Base-by-base conservation (phyloP, 2,113 vertebrate genomes). In the Sterrhoptilus dennistouni region DNA sequence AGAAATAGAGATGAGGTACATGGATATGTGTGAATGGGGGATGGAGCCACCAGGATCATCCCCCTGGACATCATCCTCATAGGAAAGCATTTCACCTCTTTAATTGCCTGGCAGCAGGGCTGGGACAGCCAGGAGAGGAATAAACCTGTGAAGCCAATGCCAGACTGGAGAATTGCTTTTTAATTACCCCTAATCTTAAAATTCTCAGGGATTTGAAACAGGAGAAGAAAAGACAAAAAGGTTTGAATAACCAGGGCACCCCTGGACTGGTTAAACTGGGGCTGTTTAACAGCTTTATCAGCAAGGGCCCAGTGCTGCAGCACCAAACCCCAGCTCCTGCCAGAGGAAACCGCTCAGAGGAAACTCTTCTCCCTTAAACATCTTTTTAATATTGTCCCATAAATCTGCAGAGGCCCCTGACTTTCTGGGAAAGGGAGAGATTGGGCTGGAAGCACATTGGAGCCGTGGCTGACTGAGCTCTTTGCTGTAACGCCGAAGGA, bases 341-440 rank as follows among this genome's bases (percentile, higher is more conserved):
- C 77, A 12, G 24, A 74, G 93, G 21, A 92, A 65, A 90, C 35
- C 3, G 4, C 87, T 72, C 36, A 6, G 63, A 54, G 59, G 65
- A 60, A 69, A 35, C 57, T 90, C 88, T 72, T 64, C 80, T 76
- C 68, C 56, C 59, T 91, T 78, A 80, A 95, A 69, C 78, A 65
- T 74, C 91, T 69, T 53, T 88, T 83, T 56, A 71, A 82, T 72
- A 44, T 31, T 18, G 27, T 31, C 47, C 90, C 68, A 71, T 92
- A 92, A 96, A 96, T 91, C 85, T 86, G 38, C 59, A 27, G 57
- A 85, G 76, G 60, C 72, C 35, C 27, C 69, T 40, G 93, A 21
- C 44, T 94, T 60, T 6, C 40, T 91, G 89, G 65, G 63, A 6
- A 24, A 66, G 79, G 88, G 27, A 63, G 88, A 77, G 87, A 47